These are phyloP conservation scores for Rhynchonema sp. DNA, from an alignment of 2,888 invertebrate genomes.

Conservation along the genomic window DNA sequence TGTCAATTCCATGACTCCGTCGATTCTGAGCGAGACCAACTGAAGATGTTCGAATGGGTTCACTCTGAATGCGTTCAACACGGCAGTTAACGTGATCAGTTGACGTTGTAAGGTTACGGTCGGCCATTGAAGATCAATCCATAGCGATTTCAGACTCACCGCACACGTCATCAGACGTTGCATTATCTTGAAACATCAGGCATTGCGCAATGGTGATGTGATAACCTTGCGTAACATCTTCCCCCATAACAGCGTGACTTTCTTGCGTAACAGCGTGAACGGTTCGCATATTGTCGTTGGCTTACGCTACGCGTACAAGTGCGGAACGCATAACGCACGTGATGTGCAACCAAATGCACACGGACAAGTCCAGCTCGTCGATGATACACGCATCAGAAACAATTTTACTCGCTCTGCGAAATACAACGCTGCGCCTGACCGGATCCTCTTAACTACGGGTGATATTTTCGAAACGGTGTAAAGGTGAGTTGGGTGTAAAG, in stretches of 20 bases:
- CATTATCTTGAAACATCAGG: background rate
- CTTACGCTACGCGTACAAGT: background rate
- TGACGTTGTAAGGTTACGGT: background rate
- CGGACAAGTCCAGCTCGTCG: too few relatives aligned
- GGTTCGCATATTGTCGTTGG: background rate
- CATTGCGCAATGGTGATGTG: too few relatives aligned
- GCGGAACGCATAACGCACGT: background rate
- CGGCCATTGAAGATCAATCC: background rate
- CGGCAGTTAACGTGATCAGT: background rate
- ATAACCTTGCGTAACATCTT: background rate
- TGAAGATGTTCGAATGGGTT: background rate
- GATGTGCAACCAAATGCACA: too few relatives aligned
- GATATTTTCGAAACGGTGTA: too few relatives aligned
- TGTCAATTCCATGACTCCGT: too few relatives aligned
- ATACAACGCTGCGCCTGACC: too few relatives aligned
- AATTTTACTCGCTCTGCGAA: too few relatives aligned
- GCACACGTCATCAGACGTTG: background rate
- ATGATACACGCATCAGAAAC: too few relatives aligned
- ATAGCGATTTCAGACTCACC: background rate
- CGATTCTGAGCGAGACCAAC: too few relatives aligned
- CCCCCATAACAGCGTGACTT: background rate
- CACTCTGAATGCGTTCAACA: background rate
- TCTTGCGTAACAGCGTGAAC: background rate
- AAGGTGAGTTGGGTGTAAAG: too few relatives aligned
- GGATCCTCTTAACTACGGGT: too few relatives aligned